Evolutionary conservation across 2,888 invertebrate genomes (phyloP).

Genomic region (Caenorhabditis sinica): DNA sequence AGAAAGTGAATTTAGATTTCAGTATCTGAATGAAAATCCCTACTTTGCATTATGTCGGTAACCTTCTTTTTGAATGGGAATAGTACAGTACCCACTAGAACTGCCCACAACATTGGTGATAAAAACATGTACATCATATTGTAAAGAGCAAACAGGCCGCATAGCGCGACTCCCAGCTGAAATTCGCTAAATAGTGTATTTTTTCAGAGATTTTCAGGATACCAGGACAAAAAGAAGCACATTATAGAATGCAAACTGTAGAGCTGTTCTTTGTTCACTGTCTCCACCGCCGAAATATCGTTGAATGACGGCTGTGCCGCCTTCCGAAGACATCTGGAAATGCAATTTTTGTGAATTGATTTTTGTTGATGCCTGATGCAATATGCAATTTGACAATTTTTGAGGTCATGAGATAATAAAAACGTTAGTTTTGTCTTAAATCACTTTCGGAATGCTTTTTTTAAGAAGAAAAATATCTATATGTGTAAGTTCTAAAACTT

Average conservation of each 20-base stretch:
- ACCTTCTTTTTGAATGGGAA: conserved; percentile 94
- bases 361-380: conserved; percentile 2
- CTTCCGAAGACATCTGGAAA: conserved; percentile 59
- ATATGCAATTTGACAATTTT: not conserved
- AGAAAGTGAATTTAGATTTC: not conserved
- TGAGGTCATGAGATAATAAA: not conserved
- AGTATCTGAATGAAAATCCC: no score
- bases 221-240: conserved; percentile 79
- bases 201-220: not conserved
- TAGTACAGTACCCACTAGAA: conserved; percentile 96
- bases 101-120: conserved; percentile 95
- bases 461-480: conserved; percentile 18
- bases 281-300: conserved; percentile 60
- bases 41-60: conserved; percentile 86
- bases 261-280: conserved; percentile 77
- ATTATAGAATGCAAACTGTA: conserved; percentile 82
- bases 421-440: not conserved
- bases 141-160: conserved; percentile 90
- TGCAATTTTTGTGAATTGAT: not conserved
- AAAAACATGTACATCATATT: conserved; percentile 85
- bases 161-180: conserved; percentile 82
- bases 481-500: not conserved
- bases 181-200: conserved; percentile 26
- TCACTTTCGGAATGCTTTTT: not conserved
- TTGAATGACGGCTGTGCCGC: conserved; percentile 61